Evolutionary conservation across 2,797 vertebrate species (phyloP).

Genomic region (Neostethus bicornis): DNA sequence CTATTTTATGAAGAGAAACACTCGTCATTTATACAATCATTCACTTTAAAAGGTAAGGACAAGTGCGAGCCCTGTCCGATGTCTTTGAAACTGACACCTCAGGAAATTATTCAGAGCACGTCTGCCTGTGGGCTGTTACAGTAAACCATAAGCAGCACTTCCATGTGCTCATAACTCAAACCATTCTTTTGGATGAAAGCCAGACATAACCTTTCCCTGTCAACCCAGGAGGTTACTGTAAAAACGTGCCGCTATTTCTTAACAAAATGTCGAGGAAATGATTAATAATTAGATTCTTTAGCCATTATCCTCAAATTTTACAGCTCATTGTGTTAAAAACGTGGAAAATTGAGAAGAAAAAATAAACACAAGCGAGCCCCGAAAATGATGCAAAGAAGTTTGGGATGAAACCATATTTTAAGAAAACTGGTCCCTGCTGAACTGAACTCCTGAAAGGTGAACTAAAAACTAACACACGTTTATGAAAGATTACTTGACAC

Average conservation of each 20-base stretch:
- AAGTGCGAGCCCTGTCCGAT: conserved; percentile 40
- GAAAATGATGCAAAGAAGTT: conserved; percentile 17
- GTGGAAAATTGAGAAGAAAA: conserved; percentile 12
- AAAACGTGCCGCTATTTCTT: conserved; percentile 42
- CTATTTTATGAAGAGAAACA: conserved; percentile 22
- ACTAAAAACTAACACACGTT: conserved; percentile 50
- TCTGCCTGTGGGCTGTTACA: conserved; percentile 58
- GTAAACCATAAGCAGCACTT: conserved; percentile 52
- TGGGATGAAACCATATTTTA: conserved; percentile 13
- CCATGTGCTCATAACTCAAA: conserved; percentile 71
- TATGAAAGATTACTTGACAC: conserved; percentile 36
- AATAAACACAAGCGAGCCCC: conserved; percentile 6
- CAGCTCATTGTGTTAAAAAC: conserved; percentile 12
- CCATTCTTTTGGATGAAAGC: conserved; percentile 63
- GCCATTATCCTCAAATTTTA: conserved; percentile 37
- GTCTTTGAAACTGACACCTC: conserved; percentile 61
- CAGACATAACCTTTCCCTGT: conserved; percentile 48
- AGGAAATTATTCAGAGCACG: conserved; percentile 66
- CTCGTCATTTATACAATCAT: conserved; percentile 12
- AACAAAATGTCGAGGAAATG: conserved; percentile 20
- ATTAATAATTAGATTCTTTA: conserved; percentile 33
- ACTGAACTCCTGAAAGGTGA: conserved; percentile 36
- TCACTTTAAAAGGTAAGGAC: conserved; percentile 9
- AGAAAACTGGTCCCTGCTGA: conserved; percentile 28
- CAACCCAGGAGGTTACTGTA: conserved; percentile 33